Conservation (phyloP, 2,797 vertebrate genomes). For the Oophaga sylvatica region DNA sequence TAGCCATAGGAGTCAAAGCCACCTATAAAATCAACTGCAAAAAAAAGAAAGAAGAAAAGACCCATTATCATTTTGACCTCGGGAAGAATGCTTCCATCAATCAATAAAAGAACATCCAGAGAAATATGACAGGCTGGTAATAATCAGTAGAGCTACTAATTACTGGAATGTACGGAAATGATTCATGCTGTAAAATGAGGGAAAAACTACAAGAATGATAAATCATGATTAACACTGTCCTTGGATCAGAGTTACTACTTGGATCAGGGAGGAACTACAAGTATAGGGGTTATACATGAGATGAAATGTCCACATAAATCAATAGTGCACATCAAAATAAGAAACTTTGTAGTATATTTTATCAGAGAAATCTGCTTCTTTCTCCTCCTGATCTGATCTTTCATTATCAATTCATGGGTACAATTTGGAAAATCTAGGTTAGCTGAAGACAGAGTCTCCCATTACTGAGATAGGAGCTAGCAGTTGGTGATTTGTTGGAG, state of each 20-base stretch:
- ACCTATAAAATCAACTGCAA: constrained; percentile 98
- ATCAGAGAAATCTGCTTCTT: too few relatives aligned
- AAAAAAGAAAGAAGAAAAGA: constrained; percentile 63
- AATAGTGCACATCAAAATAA: too few relatives aligned
- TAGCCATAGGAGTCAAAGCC: constrained; percentile 99
- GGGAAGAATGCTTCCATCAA: constrained; percentile 53
- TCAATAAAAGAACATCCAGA: constrained; percentile 52
- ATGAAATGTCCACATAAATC: background rate
- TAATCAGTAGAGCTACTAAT: constrained; percentile 63
- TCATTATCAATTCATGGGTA: too few relatives aligned
- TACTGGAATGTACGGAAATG: constrained; percentile 47
- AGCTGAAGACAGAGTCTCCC: too few relatives aligned
- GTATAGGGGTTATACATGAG: background rate
- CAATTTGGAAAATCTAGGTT: too few relatives aligned
- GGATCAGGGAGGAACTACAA: background rate
- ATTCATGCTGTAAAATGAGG: constrained; percentile 40
- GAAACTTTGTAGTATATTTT: too few relatives aligned
- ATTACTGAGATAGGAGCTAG: too few relatives aligned
- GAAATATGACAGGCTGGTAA: constrained; percentile 46
- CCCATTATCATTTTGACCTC: constrained; percentile 68
- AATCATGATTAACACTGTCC: constrained; percentile 29
- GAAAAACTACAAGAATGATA: constrained; percentile 27
- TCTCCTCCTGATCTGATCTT: too few relatives aligned
- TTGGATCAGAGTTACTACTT: background rate
- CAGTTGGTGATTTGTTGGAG: too few relatives aligned